phyloP scores from a whole-genome alignment of 2,113 vertebrate species.

The Eolophus roseicapilla region DNA sequence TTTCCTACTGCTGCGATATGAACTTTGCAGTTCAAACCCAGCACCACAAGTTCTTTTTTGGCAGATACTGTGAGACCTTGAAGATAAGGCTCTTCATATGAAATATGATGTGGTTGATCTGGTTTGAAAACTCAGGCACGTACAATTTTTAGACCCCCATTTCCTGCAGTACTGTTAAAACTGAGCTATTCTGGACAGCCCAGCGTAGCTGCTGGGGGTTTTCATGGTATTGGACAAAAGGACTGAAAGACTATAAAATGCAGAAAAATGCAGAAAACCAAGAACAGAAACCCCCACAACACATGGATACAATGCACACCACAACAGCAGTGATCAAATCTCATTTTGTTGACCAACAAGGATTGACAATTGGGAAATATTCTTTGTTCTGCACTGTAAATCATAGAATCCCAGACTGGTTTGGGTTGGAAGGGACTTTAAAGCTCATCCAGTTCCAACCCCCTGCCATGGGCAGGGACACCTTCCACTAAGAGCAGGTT shows the following conservation, averaged over 20 bases:
- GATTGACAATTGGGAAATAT: background rate
- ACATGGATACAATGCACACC: background rate
- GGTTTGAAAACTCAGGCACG: conserved; percentile 62
- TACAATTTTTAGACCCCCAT: background rate
- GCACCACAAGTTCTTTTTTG: conserved; percentile 7
- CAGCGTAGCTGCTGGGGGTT: background rate
- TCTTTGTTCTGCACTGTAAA: background rate
- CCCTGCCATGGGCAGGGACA: too few species aligned
- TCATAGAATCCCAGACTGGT: background rate
- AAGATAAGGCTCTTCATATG: conserved; percentile 30
- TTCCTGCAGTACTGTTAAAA: background rate
- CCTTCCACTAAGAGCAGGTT: too few species aligned
- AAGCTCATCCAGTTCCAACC: background rate
- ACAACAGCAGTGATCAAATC: background rate
- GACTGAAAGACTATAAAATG: background rate
- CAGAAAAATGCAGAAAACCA: background rate
- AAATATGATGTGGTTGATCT: conserved; percentile 52
- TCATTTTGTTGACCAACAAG: background rate
- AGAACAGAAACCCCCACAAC: background rate
- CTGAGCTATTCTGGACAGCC: background rate
- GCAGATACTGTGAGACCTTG: conserved; percentile 14
- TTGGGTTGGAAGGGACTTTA: background rate
- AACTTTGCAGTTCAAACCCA: conserved; percentile 35
- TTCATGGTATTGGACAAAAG: background rate
- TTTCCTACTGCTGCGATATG: background rate